Percentiles rank a stretch among this genome's conserved stretches.
These are phyloP conservation scores for Odontophorus gujanensis DNA, from an alignment of 2,113 vertebrate species.

Conservation along the genomic window DNA sequence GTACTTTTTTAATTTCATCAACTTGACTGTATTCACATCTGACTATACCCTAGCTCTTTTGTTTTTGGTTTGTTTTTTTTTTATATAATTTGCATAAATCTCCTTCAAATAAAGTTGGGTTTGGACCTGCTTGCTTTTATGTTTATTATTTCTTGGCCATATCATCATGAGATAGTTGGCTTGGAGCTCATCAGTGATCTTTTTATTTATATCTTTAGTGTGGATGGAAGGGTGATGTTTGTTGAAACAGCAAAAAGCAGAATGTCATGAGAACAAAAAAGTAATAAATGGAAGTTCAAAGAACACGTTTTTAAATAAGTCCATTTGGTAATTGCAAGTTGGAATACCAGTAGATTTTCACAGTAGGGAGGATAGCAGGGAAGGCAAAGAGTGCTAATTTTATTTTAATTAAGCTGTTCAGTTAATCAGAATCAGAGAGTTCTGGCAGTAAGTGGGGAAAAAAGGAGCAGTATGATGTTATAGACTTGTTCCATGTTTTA, in stretches of 20 bases:
- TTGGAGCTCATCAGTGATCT: not conserved
- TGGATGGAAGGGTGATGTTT: not conserved
- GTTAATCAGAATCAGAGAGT: constrained; percentile 27
- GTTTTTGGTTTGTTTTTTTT: not conserved
- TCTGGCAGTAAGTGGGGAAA: not conserved
- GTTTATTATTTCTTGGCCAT: not conserved
- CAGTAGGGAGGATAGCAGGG: constrained; percentile 34
- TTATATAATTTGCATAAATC: not conserved
- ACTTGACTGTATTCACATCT: not conserved
- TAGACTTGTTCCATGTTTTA: not conserved
- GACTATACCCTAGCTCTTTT: not conserved
- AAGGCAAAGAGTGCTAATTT: constrained; percentile 40
- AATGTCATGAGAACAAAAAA: not conserved
- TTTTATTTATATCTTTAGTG: not conserved
- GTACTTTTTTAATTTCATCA: not conserved
- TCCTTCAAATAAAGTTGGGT: not conserved
- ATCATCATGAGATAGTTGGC: not conserved
- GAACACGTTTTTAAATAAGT: constrained; percentile 14
- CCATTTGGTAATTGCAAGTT: constrained; percentile 44
- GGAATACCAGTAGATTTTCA: constrained; percentile 36
- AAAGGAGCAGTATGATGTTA: not conserved
- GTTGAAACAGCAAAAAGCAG: not conserved
- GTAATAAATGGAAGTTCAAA: constrained; percentile 16
- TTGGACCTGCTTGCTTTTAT: not conserved
- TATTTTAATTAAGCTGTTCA: constrained; percentile 58